Evolutionary conservation across 2,888 invertebrate species (phyloP).

Genomic region (Leucozona laternaria): DNA sequence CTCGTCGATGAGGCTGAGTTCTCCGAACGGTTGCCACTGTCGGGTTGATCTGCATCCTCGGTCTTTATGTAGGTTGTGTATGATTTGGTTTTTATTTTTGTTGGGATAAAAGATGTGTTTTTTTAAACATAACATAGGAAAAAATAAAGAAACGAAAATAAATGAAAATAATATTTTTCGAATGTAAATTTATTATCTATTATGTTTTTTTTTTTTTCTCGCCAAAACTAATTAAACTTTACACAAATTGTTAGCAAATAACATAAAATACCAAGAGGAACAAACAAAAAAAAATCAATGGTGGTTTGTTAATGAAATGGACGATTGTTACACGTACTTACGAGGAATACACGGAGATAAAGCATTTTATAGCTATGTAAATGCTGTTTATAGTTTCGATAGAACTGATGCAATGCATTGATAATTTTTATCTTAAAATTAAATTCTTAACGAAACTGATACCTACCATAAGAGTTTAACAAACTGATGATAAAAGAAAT

Average conservation of each 20-base stretch:
- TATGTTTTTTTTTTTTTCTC: slow-evolving; percentile 16
- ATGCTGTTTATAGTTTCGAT: neutral
- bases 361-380: slow-evolving; percentile 19
- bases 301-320: neutral
- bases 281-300: slow-evolving; percentile 19
- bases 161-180: slow-evolving; percentile 51
- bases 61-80: slow-evolving; percentile 77
- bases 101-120: slow-evolving; percentile 48
- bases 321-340: slow-evolving; percentile 43
- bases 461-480: neutral
- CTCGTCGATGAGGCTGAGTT: slow-evolving; percentile 82
- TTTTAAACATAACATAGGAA: slow-evolving; percentile 55
- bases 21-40: slow-evolving; percentile 83
- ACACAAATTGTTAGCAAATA: slow-evolving; percentile 40
- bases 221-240: slow-evolving; percentile 26
- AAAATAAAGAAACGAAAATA: slow-evolving; percentile 61
- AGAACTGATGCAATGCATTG: neutral
- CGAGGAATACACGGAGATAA: slow-evolving; percentile 30
- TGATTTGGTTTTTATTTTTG: slow-evolving; percentile 27
- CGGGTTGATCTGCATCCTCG: slow-evolving; percentile 83
- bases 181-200: neutral
- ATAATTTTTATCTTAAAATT: neutral
- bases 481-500: neutral
- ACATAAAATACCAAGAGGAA: slow-evolving; percentile 35
- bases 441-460: neutral